phyloP scores from a whole-genome alignment of 2,888 invertebrate genomes.

The Apodemia hepburni region DNA sequence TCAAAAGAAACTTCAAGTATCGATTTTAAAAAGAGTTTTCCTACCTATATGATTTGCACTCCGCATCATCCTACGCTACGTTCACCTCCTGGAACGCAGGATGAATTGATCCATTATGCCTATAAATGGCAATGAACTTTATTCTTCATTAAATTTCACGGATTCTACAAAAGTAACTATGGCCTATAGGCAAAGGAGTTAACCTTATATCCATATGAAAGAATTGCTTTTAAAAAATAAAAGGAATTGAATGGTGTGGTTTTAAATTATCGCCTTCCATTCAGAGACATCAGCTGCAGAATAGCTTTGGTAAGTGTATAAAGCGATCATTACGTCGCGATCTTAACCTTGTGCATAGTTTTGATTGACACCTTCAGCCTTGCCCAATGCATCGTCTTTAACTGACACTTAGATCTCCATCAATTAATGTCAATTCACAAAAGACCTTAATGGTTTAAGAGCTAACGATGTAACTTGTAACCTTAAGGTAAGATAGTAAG shows the following conservation, averaged over 20 bases:
- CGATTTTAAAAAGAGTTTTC: too few relatives aligned
- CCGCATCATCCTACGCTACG: too few relatives aligned
- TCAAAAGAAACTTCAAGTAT: too few relatives aligned
- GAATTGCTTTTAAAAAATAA: neutral
- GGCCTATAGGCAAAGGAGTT: too few relatives aligned
- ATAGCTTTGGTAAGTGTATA: neutral
- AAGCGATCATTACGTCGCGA: slow-evolving; percentile 22
- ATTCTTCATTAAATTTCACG: too few relatives aligned
- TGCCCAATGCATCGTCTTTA: slow-evolving; percentile 45
- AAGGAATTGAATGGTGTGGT: neutral
- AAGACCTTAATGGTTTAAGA: slow-evolving; percentile 34
- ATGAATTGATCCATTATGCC: too few relatives aligned
- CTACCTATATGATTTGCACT: too few relatives aligned
- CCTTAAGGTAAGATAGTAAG: neutral
- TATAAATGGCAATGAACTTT: too few relatives aligned
- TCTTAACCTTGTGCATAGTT: slow-evolving; percentile 31
- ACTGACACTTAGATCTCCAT: slow-evolving; percentile 53
- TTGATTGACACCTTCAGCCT: slow-evolving; percentile 39
- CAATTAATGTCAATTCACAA: slow-evolving; percentile 48
- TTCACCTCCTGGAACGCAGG: too few relatives aligned
- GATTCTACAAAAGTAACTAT: too few relatives aligned
- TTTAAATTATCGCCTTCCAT: slow-evolving; percentile 3
- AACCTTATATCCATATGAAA: too few relatives aligned
- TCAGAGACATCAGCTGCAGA: neutral
- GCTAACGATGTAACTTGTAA: slow-evolving; percentile 22